Evolutionary conservation across 2,113 vertebrate species (phyloP).

Genomic region (Platycercus adscitus): DNA sequence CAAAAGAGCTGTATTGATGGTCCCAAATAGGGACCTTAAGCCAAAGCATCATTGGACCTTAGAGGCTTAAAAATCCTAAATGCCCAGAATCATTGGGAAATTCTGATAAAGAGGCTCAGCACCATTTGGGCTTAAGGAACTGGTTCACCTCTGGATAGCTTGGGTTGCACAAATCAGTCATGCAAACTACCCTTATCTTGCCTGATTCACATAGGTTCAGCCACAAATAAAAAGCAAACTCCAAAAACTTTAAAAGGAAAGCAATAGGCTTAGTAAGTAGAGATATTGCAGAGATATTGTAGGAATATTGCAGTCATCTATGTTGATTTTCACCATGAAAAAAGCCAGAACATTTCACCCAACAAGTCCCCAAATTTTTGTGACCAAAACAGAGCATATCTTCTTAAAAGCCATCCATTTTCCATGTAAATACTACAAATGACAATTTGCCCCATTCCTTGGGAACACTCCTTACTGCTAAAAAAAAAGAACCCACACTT

Average conservation of each 20-base stretch:
- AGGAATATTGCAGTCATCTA: not conserved
- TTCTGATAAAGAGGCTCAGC: not conserved
- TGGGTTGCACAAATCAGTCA: not conserved
- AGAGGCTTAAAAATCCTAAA: not conserved
- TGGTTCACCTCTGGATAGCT: not conserved
- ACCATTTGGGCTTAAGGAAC: not conserved
- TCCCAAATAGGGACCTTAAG: not conserved
- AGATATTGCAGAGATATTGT: not conserved
- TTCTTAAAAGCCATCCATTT: not conserved
- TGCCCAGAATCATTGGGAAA: not conserved
- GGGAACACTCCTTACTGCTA: not conserved
- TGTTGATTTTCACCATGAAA: not conserved
- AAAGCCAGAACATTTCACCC: not conserved
- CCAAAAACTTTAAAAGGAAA: not conserved
- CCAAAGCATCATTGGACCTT: not conserved
- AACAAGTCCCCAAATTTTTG: not conserved
- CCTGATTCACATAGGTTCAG: not conserved
- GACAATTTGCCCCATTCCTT: not conserved
- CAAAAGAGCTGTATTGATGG: not conserved
- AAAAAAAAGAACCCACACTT: not conserved
- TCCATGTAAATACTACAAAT: not conserved
- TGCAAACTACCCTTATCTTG: not conserved
- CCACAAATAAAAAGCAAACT: not conserved
- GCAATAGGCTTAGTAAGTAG: not conserved
- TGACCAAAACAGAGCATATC: not conserved